phyloP scores from a whole-genome alignment of 2,888 invertebrate genomes.

The Dasysyrphus tricinctus region DNA sequence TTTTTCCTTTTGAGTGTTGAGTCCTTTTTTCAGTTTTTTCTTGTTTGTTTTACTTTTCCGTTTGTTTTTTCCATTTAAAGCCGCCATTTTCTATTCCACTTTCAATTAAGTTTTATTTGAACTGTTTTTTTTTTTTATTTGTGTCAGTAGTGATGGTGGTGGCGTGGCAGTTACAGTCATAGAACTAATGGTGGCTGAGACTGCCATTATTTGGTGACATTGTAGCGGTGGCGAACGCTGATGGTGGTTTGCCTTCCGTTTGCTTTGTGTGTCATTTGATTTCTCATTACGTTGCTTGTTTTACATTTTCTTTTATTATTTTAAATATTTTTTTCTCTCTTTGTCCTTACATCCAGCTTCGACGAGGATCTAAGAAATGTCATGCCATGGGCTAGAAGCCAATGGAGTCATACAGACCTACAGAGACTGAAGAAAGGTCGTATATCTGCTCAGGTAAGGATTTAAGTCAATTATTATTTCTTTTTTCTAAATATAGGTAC shows the following conservation, averaged over 20 bases:
- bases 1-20: constrained; percentile 9
- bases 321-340: too few relatives aligned
- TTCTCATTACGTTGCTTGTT: constrained; percentile 65
- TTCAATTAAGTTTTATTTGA: constrained; percentile 71
- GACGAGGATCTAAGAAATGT: constrained; percentile 88
- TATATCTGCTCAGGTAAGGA: constrained; percentile 90
- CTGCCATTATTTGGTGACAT: neutral
- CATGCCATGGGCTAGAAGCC: constrained; percentile 89
- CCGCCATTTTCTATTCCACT: constrained; percentile 41
- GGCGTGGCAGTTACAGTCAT: neutral
- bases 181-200: neutral
- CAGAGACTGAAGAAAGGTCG: constrained; percentile 89
- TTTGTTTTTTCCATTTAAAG: constrained; percentile 27
- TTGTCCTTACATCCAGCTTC: constrained; percentile 84
- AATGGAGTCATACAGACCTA: constrained; percentile 92
- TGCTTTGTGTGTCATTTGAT: constrained; percentile 65
- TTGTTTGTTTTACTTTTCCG: constrained; percentile 15
- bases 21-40: constrained; percentile 26
- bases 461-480: constrained; percentile 21
- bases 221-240: too few relatives aligned
- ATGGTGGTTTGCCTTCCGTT: constrained; percentile 9
- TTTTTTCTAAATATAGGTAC: neutral
- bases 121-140: constrained; percentile 36
- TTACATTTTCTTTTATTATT: constrained; percentile 45
- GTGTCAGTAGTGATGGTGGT: constrained; percentile 18